Evolutionary conservation across 2,888 invertebrate species (phyloP), one percentile per base, ranked within the genome.

Genomic region (Platypus cylindrus): DNA sequence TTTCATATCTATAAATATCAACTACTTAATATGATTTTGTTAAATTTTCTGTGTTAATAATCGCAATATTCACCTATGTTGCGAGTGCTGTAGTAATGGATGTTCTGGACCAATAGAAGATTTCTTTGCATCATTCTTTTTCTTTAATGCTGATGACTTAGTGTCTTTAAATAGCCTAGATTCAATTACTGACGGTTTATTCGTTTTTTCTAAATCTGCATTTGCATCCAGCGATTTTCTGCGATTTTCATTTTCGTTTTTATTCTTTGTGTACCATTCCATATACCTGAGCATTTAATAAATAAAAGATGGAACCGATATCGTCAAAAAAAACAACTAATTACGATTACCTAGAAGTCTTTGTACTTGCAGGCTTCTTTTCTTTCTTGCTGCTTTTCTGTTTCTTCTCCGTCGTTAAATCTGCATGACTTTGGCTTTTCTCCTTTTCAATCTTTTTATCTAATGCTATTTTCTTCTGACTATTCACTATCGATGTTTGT

Each of bases 221-320:
- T 36, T 40, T 37, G 49, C 51, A 40, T 55, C 53, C 7, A n/a
- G n/a, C 35, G 40, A 37, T 32, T 17, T 24, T 9, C 32, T 37
- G 2, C 50, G 50, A 48, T 63, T 67, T 45, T 49, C 47, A 24
- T 41, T 45, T 22, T 38, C 45, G 7, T 35, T 25, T 49, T 71
- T 73, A 52, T 74, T 74, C 30, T 71, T 75, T 45, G 64, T 68
- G 48, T 82, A 82, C 81, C 81, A 81, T 49, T 81, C 80, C 82
- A 82, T 82, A 48, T 82, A 82, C 39, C 41, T 41, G 20, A 4
- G 17, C 5, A n/a, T 5, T 9, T 17, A 78, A 65, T 2, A 80
- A 74, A 23, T 71, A 60, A 14, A n/a, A n/a, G n/a, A n/a, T n/a
- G n/a, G n/a, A n/a, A n/a, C n/a, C n/a, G n/a, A n/a, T n/a, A n/a